A percentile compares a stretch with the other conserved stretches of the same genome.
phyloP scores from a whole-genome alignment of 2,797 vertebrate species.

The Petrocephalus schoutedeni region DNA sequence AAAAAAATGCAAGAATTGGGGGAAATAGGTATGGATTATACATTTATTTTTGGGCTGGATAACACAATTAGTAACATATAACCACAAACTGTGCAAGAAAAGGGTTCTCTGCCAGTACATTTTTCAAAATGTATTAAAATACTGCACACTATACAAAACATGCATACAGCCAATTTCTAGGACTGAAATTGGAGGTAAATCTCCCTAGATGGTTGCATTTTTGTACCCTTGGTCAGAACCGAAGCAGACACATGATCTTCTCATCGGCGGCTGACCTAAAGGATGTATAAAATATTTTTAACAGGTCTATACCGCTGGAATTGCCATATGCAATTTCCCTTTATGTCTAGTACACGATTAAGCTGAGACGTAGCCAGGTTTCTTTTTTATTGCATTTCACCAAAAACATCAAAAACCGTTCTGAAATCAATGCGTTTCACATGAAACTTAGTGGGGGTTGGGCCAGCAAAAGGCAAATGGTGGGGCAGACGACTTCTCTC shows the following conservation, averaged over 20 bases:
- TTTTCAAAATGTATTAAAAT: neutral
- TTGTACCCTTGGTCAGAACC: neutral
- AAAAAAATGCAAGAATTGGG: neutral
- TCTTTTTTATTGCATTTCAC: neutral
- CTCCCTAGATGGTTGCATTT: neutral
- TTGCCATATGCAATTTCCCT: neutral
- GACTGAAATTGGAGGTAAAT: neutral
- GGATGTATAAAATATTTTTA: constrained; percentile 8
- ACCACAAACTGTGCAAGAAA: neutral
- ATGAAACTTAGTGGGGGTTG: neutral
- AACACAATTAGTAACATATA: neutral
- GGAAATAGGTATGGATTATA: neutral
- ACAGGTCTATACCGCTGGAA: neutral
- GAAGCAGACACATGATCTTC: neutral
- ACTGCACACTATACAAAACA: neutral
- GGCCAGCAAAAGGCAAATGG: neutral
- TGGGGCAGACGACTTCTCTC: neutral
- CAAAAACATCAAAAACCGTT: constrained; percentile 7
- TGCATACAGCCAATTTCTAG: neutral
- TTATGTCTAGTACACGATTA: neutral
- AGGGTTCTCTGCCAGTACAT: neutral
- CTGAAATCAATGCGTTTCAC: neutral
- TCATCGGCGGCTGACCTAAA: neutral
- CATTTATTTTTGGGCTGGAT: neutral
- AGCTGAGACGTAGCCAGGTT: neutral